Conservation (phyloP, 2,797 vertebrate genomes). For the Pseudochirops cupreus region DNA sequence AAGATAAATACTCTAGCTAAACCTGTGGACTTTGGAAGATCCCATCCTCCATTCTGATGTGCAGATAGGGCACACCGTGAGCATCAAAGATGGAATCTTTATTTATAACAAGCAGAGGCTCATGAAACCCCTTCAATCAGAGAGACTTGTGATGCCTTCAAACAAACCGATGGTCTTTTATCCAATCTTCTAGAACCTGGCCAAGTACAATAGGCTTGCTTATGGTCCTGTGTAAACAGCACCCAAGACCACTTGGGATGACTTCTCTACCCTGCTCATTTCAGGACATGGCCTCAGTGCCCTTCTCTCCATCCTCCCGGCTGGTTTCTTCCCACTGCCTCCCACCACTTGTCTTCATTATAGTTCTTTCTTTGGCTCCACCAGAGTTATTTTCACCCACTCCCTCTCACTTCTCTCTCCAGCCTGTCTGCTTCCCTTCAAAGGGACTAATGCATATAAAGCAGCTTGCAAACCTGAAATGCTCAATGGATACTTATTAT, state of each 20-base stretch:
- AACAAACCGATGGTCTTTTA: neutral
- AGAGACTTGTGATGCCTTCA: slow-evolving; percentile 9
- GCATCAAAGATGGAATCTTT: neutral
- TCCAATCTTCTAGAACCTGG: neutral
- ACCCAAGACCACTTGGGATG: neutral
- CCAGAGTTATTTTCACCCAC: neutral
- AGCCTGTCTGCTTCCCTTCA: slow-evolving; percentile 2
- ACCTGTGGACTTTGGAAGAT: neutral
- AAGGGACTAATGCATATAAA: neutral
- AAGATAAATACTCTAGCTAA: neutral
- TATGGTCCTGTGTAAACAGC: neutral
- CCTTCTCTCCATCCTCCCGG: neutral
- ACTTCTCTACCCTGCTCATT: neutral
- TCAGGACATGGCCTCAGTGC: neutral
- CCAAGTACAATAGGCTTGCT: neutral
- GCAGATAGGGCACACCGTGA: neutral
- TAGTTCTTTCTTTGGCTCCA: slow-evolving; percentile 26
- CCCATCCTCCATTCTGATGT: neutral
- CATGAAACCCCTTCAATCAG: slow-evolving; percentile 1
- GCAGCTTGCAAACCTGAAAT: neutral
- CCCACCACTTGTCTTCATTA: neutral
- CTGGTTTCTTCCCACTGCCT: slow-evolving; percentile 2
- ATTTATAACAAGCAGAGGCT: neutral
- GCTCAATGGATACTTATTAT: neutral
- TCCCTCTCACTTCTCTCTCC: neutral